Base-by-base conservation (phyloP, 2,888 invertebrate species). In the Athripsodes cinereus region DNA sequence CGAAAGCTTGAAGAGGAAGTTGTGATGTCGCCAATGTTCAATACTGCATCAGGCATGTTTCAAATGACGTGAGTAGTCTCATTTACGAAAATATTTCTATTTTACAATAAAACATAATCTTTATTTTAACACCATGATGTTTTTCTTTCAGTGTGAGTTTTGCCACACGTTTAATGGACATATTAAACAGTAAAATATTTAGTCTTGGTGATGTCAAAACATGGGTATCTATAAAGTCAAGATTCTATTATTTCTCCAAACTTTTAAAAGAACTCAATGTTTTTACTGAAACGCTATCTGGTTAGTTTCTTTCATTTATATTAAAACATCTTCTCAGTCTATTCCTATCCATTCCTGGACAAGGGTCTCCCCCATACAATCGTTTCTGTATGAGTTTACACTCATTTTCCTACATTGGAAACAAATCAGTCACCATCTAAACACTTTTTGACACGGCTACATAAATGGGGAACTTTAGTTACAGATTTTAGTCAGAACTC, bases 131-230 rank as follows among this genome's bases (percentile, higher is more conserved):
- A 26, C 10, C 26, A 47, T 46, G 6, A 47, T 20, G 5, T 55
- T 26, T 16, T 34, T 2, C 44, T 51, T 62, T 44, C 54, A 62
- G 57, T 60, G 55, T 55, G 20, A 61, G 56, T 51, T 40, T 61
- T 18, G 54, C 34, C 52, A 58, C 53, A 46, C 57, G 58, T 31
- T 51, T 60, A 21, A 62, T 78, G 57, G 76, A 78, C 54, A 58
- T 76, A 0, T 40, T 75, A 55, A 76, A 78, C 61, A 68, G 69
- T 10, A 71, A 69, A 0, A 65, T 74, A 11, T 78, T 78, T 77
- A 26, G 68, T 61, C 0, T 66, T 62, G 16, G 69, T 70, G 1
- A 61, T 34, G 52, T 44, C 11, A 49, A 60, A 10, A 1, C 61
- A 2, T 79, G 78, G 78, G 51, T 68, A 18, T 69, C 67, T 57